A percentile compares a stretch with the other conserved stretches of the same genome.
phyloP scores from a whole-genome alignment of 2,888 invertebrate species.

The Drosophila borborema region DNA sequence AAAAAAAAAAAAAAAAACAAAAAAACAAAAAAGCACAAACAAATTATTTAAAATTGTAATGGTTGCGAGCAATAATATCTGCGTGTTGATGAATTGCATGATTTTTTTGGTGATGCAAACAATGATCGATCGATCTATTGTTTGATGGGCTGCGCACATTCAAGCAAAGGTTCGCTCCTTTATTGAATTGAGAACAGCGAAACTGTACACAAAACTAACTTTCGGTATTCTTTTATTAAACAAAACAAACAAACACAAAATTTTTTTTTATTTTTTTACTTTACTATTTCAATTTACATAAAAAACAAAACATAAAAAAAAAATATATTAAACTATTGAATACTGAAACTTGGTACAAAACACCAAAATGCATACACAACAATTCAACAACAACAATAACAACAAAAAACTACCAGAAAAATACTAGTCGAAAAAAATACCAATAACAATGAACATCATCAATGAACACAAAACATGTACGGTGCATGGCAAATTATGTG shows the following conservation, averaged over 20 bases:
- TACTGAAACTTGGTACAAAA: constrained; percentile 58
- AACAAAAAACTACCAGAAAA: constrained; percentile 41
- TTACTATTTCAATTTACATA: constrained; percentile 10
- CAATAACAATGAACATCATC: constrained; percentile 72
- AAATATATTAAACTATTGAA: constrained; percentile 48
- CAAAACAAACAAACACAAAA: background rate
- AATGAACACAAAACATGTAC: constrained; percentile 72
- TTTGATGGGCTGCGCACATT: constrained; percentile 13
- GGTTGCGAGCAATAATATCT: constrained; percentile 86
- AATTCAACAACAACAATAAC: constrained; percentile 64
- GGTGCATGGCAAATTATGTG: constrained; percentile 77
- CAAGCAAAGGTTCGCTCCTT: constrained; percentile 76
- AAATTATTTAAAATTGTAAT: constrained; percentile 69
- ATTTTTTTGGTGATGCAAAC: constrained; percentile 80
- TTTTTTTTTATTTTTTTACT: constrained; percentile 8
- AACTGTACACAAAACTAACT: constrained; percentile 52
- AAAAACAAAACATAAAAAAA: constrained; percentile 40
- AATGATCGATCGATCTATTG: constrained; percentile 84
- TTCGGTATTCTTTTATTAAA: constrained; percentile 55
- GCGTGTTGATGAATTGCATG: constrained; percentile 85
- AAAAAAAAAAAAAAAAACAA: constrained; percentile 14
- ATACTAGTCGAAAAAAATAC: constrained; percentile 41
- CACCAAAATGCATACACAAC: constrained; percentile 60
- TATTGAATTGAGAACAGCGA: constrained; percentile 78
- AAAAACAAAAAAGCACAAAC: too few relatives aligned